Evolutionary conservation across 1,140 invertebrate genomes (phyloP).

Genomic region (Argopecten irradians): DNA sequence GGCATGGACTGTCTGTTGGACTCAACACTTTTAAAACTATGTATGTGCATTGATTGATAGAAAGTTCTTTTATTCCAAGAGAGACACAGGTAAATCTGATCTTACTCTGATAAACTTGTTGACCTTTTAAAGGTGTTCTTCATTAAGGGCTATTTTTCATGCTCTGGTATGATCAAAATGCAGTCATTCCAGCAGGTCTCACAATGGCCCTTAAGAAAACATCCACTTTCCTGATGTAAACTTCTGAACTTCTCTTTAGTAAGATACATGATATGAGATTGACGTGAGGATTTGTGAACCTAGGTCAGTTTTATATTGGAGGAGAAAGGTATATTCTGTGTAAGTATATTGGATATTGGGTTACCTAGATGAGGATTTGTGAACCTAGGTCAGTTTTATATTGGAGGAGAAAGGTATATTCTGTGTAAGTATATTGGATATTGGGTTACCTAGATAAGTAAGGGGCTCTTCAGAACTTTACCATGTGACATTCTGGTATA

Average conservation of each 20-base stretch:
- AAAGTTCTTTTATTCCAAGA: neutral
- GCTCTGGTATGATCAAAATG: too few species aligned
- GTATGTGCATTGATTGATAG: neutral
- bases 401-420: too few species aligned
- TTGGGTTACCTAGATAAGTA: neutral
- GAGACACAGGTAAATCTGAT: neutral
- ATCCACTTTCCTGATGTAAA: neutral
- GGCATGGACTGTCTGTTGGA: neutral
- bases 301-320: neutral
- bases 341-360: neutral
- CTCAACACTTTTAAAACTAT: too few species aligned
- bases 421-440: neutral
- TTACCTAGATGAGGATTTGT: neutral
- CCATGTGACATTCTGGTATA: neutral
- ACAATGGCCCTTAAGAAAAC: too few species aligned
- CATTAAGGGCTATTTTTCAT: too few species aligned
- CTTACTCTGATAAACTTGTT: neutral
- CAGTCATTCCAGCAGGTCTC: too few species aligned
- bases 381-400: too few species aligned
- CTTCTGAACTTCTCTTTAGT: neutral
- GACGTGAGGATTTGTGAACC: neutral
- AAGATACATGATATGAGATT: neutral
- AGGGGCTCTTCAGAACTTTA: neutral
- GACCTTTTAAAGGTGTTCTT: neutral
- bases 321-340: neutral